Evolutionary conservation across 1,140 invertebrate species (phyloP).

Genomic region (Drosophila persimilis): DNA sequence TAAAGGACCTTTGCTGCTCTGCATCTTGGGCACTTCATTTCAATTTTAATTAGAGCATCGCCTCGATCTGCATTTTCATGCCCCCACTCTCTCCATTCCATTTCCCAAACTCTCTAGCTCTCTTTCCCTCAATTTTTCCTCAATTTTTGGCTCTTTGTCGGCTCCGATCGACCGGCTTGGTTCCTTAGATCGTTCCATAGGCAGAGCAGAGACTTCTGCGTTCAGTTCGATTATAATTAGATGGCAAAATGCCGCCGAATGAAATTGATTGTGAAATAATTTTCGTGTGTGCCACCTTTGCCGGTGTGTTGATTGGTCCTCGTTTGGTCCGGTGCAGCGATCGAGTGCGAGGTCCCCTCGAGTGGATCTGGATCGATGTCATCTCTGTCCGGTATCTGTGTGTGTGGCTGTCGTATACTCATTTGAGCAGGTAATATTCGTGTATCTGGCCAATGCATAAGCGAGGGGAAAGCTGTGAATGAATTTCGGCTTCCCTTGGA

Average conservation of each 20-base stretch:
- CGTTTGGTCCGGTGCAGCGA: neutral
- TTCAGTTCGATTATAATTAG: constrained; percentile 70
- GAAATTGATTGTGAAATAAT: constrained; percentile 78
- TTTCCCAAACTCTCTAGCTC: neutral
- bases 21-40: constrained; percentile 69
- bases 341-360: constrained; percentile 22
- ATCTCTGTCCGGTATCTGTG: neutral
- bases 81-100: too few relatives aligned
- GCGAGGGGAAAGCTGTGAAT: too few relatives aligned
- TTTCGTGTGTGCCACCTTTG: constrained; percentile 71
- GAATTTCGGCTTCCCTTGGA: too few relatives aligned
- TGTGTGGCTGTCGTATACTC: too few relatives aligned
- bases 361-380: constrained; percentile 25
- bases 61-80: constrained; percentile 53
- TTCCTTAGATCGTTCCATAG: constrained; percentile 11
- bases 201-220: too few relatives aligned
- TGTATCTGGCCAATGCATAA: constrained; percentile 12
- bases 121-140: constrained; percentile 23
- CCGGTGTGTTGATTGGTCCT: constrained; percentile 59
- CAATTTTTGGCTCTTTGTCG: constrained; percentile 49
- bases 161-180: constrained; percentile 11
- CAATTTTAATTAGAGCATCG: constrained; percentile 77
- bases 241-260: constrained; percentile 76
- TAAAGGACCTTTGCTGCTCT: constrained; percentile 54
- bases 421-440: neutral